Evolutionary conservation across 2,797 vertebrate species (phyloP), one percentile per base, ranked within the genome.

Genomic region (Phoxinus dragarum): DNA sequence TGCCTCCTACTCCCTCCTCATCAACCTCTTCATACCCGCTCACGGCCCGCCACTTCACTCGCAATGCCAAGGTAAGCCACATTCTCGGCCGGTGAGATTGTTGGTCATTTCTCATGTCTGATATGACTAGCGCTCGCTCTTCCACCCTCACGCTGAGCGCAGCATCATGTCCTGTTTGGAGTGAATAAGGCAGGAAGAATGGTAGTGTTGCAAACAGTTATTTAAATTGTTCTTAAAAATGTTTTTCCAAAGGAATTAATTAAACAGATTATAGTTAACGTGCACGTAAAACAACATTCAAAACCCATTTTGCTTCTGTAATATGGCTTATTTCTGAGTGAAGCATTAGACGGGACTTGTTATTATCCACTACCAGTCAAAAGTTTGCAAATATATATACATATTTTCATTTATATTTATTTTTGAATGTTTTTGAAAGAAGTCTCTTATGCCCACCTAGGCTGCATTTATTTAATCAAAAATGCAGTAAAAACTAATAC

Each of bases 41-140:
- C 36, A 93, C 96, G n/a, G 92, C 96, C 67, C 94, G 96, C 75
- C 96, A 96, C 93, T 97, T 97, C 90, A 95, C 95, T 82, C 96
- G 97, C 81, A 97, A 97, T 91, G 96, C 96, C 93, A 97, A 97
- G 96, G 97, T 97, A 84, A 88, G 71, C 27, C 36, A 23, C 68
- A 3, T 31, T 47, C 17, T 31, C 1, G 0, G 1, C 54, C 10
- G 1, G 36, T 27, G 19, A 49, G 56, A 52, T 49, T 64, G 19
- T 36, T 61, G 16, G 23, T 14, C 2, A 3, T 31, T n/a, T 21
- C 77, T 47, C 27, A 47, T 82, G 56, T 82, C 12, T 44, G 54
- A 47, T 47, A n/a, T 44, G 23, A 40, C 0, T 1, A 61, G 69
- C 1, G 2, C 21, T 31, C 52, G 36, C 49, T 75, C 11, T 49